Percentiles rank a stretch among this genome's conserved stretches.
These are phyloP conservation scores for Motacilla tschutschensis DNA, from an alignment of 2,113 vertebrate species.

Conservation along the genomic window DNA sequence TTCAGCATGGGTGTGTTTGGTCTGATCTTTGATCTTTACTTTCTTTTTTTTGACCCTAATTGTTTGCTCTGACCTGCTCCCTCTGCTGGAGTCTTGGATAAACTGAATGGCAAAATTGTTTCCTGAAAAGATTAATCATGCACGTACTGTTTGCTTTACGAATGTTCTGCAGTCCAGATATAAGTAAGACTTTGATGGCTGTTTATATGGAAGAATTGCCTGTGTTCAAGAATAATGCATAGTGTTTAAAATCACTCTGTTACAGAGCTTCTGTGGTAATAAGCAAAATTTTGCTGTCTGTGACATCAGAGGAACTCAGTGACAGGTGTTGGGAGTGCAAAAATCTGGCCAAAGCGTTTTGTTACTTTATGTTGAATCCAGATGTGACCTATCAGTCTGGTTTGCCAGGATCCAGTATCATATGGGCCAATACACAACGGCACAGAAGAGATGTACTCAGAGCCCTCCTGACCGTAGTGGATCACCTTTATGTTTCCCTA, in stretches of 20 bases:
- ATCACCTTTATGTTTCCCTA: neutral
- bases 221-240: neutral
- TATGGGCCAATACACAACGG: neutral
- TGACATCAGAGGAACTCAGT: neutral
- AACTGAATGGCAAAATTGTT: constrained; percentile 63
- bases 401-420: neutral
- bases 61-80: constrained; percentile 67
- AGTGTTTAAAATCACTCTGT: neutral
- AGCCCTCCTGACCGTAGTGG: neutral
- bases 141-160: constrained; percentile 56
- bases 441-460: neutral
- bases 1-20: constrained; percentile 33
- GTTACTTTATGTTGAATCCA: neutral
- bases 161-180: constrained; percentile 38
- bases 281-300: neutral
- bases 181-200: constrained; percentile 49
- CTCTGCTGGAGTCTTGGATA: constrained; percentile 74
- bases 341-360: neutral
- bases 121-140: constrained; percentile 63
- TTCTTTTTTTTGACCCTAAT: constrained; percentile 55
- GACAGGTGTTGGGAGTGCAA: neutral
- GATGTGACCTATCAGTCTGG: neutral
- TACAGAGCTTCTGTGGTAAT: neutral
- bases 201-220: constrained; percentile 26
- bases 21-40: constrained; percentile 60